phyloP scores from a whole-genome alignment of 2,113 vertebrate genomes.

The Limanda limanda region DNA sequence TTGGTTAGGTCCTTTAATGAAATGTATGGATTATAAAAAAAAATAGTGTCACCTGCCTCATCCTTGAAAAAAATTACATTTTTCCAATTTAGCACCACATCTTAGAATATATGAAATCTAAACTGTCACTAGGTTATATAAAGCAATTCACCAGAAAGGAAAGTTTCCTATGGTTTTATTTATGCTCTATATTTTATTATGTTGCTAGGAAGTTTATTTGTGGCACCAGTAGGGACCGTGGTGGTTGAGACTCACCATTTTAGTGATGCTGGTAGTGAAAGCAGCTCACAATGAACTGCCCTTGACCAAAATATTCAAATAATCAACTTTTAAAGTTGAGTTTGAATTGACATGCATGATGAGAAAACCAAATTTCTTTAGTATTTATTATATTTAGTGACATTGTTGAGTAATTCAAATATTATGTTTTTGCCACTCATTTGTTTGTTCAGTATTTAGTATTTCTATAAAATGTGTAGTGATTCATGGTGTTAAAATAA shows the following conservation, averaged over 20 bases:
- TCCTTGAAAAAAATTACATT: no score
- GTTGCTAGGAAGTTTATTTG: no score
- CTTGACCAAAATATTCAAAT: constrained; percentile 18
- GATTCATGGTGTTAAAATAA: constrained; percentile 29
- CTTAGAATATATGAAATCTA: no score
- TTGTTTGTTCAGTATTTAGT: constrained; percentile 55
- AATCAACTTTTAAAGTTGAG: neutral
- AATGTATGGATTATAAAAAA: neutral
- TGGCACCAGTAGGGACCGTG: no score
- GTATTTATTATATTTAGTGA: constrained; percentile 55
- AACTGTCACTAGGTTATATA: no score
- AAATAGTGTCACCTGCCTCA: neutral
- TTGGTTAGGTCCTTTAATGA: neutral
- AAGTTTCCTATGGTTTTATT: no score
- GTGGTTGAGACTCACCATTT: neutral
- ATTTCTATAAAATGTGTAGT: constrained; percentile 37
- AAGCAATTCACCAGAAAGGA: no score
- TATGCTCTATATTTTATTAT: no score
- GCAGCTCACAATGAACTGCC: neutral
- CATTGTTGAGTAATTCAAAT: constrained; percentile 1
- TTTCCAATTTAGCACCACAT: no score
- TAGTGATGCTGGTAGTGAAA: neutral
- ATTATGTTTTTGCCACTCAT: constrained; percentile 46
- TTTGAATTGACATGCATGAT: no score
- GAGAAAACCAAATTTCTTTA: neutral